phyloP scores from a whole-genome alignment of 2,888 invertebrate species.

The Drosophila recens region DNA sequence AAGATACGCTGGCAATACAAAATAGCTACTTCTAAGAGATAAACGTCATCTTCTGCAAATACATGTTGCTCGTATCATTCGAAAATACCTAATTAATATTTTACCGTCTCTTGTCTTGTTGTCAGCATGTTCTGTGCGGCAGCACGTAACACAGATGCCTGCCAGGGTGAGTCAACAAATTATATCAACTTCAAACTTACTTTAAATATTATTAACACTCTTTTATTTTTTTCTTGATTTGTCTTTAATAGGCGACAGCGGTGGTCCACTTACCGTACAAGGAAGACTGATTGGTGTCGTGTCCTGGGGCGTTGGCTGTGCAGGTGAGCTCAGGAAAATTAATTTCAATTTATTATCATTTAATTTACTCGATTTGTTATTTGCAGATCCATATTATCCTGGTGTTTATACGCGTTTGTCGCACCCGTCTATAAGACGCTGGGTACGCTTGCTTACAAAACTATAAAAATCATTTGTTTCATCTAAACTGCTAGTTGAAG shows the following conservation, averaged over 20 bases:
- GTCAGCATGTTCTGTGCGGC: slow-evolving; percentile 83
- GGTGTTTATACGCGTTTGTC: slow-evolving; percentile 82
- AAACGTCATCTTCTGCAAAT: too few relatives aligned
- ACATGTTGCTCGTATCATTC: not conserved
- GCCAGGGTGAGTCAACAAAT: slow-evolving; percentile 72
- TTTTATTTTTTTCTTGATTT: not conserved
- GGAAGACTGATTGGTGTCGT: slow-evolving; percentile 81
- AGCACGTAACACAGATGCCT: slow-evolving; percentile 81
- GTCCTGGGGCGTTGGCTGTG: slow-evolving; percentile 84
- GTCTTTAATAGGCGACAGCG: slow-evolving; percentile 74
- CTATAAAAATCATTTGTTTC: slow-evolving; percentile 55
- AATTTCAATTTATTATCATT: too few relatives aligned
- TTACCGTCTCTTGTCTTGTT: slow-evolving; percentile 17
- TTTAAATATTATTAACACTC: not conserved
- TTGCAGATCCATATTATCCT: slow-evolving; percentile 80
- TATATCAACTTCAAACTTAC: not conserved
- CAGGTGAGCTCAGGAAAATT: slow-evolving; percentile 37
- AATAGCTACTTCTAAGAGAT: too few relatives aligned
- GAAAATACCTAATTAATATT: slow-evolving; percentile 34
- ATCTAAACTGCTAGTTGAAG: slow-evolving; percentile 1
- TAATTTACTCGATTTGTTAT: not conserved
- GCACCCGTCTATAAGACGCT: slow-evolving; percentile 79
- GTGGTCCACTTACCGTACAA: slow-evolving; percentile 78
- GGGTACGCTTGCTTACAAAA: slow-evolving; percentile 79
- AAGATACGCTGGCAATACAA: too few relatives aligned